Base-by-base conservation (phyloP, 2,888 invertebrate species). In the Ophraella communa region DNA sequence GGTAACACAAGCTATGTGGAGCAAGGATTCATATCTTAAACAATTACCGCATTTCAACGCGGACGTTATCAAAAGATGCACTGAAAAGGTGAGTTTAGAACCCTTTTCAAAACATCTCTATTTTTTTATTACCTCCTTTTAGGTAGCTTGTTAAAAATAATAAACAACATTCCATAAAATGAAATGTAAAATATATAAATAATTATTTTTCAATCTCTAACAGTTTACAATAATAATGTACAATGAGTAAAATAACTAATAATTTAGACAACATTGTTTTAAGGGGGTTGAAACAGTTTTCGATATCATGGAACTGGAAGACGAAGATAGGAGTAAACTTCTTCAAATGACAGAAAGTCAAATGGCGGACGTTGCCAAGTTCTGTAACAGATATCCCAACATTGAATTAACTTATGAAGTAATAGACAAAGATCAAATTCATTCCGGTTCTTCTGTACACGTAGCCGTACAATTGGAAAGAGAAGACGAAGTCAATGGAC, bases 1-100 rank as follows among this genome's bases (percentile, higher is more conserved):
- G 98, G 94, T 96, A 1, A 99, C 99, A 0, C 99, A 99, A 83
- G 98, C 98, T 8, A 97, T 99, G 97, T 99, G 98, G 97, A 95
- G 94, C 77, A 98, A 97, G 82, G 99, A 99, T 84, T 95, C 96
- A 0, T 97, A 98, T 79, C 86, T 99, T 67, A 92, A 97, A 67
- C 99, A 99, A 79, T 83, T 99, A 79, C 99, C 99, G 1, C 98
- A 99, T 84, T 98, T 98, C 82, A 91, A 88, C 2, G 79, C 86
- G 0, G 98, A 96, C 0, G 90, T 95, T 61, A 91, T 98, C 70
- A 94, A 95, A 78, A 85, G 96, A 4, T 97, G 97, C 79, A 88
- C 92, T 0, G 97, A 96, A 18, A 95, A 96, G 88, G 91, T 91
- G 74, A 73, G 64, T 42, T 57, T 20, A 20, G 21, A 30, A 1